A percentile compares a stretch with the other conserved stretches of the same genome.
These are phyloP conservation scores for Brachypterus glaber DNA, from an alignment of 2,888 invertebrate species.

Conservation along the genomic window DNA sequence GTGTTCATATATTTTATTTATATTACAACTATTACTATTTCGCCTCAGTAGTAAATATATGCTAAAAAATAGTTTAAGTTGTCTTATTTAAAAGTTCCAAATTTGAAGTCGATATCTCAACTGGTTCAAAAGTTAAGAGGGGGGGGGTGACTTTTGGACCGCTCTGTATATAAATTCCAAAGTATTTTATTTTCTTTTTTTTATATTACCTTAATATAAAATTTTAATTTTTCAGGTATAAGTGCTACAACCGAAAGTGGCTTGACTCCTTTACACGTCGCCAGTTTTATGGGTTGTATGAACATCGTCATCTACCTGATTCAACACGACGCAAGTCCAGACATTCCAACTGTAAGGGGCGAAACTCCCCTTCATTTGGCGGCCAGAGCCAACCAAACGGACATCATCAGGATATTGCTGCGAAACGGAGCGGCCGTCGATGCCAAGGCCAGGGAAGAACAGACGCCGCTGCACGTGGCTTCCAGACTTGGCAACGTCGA, in stretches of 20 bases:
- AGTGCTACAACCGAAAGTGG: constrained; percentile 70
- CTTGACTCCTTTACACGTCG: constrained; percentile 93
- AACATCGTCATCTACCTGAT: constrained; percentile 95
- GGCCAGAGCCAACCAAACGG: constrained; percentile 93
- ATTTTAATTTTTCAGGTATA: constrained; percentile 41
- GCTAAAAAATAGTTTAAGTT: too few relatives aligned
- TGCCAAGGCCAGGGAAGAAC: constrained; percentile 71
- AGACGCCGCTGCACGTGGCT: constrained; percentile 95
- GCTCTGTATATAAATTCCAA: too few relatives aligned
- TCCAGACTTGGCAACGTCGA: constrained; percentile 92
- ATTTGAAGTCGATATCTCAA: too few relatives aligned
- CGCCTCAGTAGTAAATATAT: too few relatives aligned
- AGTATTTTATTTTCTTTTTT: neutral
- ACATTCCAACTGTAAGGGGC: constrained; percentile 89
- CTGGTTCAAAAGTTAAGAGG: too few relatives aligned
- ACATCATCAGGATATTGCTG: constrained; percentile 89
- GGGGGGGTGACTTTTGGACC: too few relatives aligned
- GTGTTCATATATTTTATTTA: too few relatives aligned
- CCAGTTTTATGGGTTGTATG: constrained; percentile 99
- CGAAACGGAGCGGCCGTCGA: constrained; percentile 78
- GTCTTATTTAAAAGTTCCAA: too few relatives aligned
- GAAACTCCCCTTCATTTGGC: constrained; percentile 96
- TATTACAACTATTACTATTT: too few relatives aligned
- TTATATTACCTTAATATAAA: neutral
- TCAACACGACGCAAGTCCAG: constrained; percentile 87